A percentile compares a stretch with the other conserved stretches of the same genome.
phyloP scores from a whole-genome alignment of 2,113 vertebrate species.

The Alosa alosa region DNA sequence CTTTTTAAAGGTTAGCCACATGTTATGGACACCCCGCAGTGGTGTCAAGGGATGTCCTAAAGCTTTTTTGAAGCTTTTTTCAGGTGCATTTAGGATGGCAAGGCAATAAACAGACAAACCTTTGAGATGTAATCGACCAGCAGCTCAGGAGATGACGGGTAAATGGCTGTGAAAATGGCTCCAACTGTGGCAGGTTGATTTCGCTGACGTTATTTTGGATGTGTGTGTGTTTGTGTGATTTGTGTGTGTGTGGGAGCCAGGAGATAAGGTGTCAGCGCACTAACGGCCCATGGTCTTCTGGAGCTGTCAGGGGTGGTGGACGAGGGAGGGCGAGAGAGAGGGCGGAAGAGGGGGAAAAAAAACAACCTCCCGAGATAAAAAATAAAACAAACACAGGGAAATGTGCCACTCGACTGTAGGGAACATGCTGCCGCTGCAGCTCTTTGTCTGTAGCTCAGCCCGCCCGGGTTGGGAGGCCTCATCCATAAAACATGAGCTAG shows the following conservation, averaged over 20 bases:
- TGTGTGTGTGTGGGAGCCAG: not conserved
- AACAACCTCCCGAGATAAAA: not conserved
- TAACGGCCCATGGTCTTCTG: not conserved
- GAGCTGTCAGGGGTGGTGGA: slow-evolving; percentile 1
- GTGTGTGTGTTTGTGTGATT: not conserved
- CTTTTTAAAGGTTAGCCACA: not conserved
- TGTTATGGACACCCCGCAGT: not conserved
- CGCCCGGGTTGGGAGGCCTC: not conserved
- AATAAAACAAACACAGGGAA: not conserved
- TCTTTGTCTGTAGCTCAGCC: not conserved
- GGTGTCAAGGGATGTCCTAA: not conserved
- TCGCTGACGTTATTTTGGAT: not conserved
- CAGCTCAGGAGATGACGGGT: slow-evolving; percentile 1
- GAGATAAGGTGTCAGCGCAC: not conserved
- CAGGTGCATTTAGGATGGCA: not conserved
- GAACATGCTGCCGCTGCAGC: not conserved
- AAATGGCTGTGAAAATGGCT: slow-evolving; percentile 16
- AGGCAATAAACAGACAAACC: slow-evolving; percentile 1
- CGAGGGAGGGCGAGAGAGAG: slow-evolving; percentile 11
- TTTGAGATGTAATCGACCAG: slow-evolving; percentile 3
- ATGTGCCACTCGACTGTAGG: not conserved
- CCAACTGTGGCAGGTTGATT: not conserved
- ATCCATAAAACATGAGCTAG: not conserved
- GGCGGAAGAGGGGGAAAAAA: slow-evolving; percentile 16
- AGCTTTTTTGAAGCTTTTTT: not conserved